phyloP scores from a whole-genome alignment of 2,888 invertebrate genomes.

The Melangyna quadrimaculata region DNA sequence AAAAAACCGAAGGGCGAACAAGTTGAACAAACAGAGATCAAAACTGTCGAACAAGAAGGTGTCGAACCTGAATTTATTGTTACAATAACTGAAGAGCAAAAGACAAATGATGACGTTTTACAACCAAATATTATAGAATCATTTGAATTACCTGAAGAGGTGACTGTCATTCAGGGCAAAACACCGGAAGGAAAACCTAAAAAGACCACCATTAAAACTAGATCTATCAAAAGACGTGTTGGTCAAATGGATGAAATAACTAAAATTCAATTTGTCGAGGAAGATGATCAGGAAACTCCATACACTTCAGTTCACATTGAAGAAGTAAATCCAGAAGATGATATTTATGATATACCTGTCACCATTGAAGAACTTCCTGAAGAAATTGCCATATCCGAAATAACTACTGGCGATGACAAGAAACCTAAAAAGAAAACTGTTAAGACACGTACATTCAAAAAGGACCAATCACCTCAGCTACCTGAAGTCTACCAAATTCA shows the following conservation, averaged over 20 bases:
- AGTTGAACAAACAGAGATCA: conserved; percentile 81
- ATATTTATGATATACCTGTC: conserved; percentile 74
- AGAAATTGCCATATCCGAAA: conserved; percentile 77
- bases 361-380: conserved; percentile 78
- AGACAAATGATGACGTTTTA: conserved; percentile 39
- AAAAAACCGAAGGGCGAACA: conserved; percentile 80
- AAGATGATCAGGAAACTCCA: conserved; percentile 77
- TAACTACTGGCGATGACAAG: conserved; percentile 77
- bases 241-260: conserved; percentile 80
- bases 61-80: conserved; percentile 78
- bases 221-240: conserved; percentile 78
- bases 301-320: conserved; percentile 77
- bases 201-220: conserved; percentile 77
- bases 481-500: conserved; percentile 81
- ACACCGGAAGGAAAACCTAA: conserved; percentile 78
- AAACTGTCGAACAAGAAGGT: conserved; percentile 81
- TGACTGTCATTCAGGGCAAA: conserved; percentile 76
- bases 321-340: conserved; percentile 76
- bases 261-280: conserved; percentile 79
- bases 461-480: conserved; percentile 76
- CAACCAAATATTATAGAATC: conserved; percentile 67
- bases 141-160: conserved; percentile 79
- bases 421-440: conserved; percentile 78
- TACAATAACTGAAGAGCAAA: conserved; percentile 76
- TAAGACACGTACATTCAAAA: conserved; percentile 81